Evolutionary conservation across 2,888 invertebrate species (phyloP), one percentile per base, ranked within the genome.

Genomic region (Hyalella azteca): DNA sequence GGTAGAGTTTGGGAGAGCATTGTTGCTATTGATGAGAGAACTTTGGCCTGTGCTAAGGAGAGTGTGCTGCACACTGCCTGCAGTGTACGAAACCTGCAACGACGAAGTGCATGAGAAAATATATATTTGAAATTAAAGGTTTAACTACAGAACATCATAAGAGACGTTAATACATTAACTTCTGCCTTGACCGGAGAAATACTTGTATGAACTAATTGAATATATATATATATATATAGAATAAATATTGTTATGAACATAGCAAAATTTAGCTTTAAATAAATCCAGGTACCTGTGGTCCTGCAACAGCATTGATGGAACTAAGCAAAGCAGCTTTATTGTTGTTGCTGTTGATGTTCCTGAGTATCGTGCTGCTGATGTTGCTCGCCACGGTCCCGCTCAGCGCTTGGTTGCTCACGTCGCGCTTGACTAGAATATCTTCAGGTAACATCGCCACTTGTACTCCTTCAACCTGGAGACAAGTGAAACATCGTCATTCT

Each of bases 371-470:
- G 66, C 36, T 66, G 66, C 66, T 66, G 66, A 66, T 66, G 66
- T 29, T 66, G 66, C 36, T 66, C 36, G 32, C 36, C 3, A 66
- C 66, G 36, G 29, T 36, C 32, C 66, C 66, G 39, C 66, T 66
- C 36, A 66, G 19, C 19, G 36, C 66, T 66, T 66, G 32, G 66
- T 22, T 66, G 39, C 39, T 36, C 7, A 49, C 39, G 48, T 50
- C 77, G 39, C 39, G 26, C 9, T 50, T 48, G 48, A 75, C 45
- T 36, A 59, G 39, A 29, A 80, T 54, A 13, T 82, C 82, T 60
- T 82, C 82, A 48, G 80, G 66, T 73, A 80, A 76, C 78, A 82
- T 45, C 41, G 73, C 78, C 54, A 82, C 66, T 66, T 76, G 79
- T 9, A 50, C 50, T 39, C 78, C 36, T 15, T 81, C 81, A 75